Percentiles rank a stretch among this genome's conserved stretches.
Conservation (phyloP, 2,888 invertebrate species). For the Prosopocoilus inquinatus region DNA sequence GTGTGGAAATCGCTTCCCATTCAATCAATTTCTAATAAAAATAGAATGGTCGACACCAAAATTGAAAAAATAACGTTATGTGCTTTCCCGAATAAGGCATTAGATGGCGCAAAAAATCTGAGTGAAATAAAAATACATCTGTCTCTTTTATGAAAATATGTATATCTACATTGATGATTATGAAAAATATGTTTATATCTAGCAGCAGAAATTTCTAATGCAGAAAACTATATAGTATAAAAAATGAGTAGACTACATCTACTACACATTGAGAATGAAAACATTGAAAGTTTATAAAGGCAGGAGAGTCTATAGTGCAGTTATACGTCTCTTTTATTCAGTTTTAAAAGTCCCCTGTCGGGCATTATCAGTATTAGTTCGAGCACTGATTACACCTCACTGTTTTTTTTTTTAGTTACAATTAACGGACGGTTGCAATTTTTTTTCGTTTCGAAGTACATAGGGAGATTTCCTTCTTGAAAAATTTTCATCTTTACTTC, state of each 20-base stretch:
- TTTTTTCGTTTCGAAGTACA: conserved; percentile 24
- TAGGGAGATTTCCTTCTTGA: neutral
- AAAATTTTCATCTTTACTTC: neutral
- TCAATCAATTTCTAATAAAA: conserved; percentile 24
- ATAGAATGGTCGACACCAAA: conserved; percentile 29
- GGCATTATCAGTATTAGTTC: conserved; percentile 4
- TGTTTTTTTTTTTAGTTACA: conserved; percentile 9
- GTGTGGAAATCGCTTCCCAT: neutral
- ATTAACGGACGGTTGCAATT: conserved; percentile 45
- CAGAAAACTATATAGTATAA: conserved; percentile 43
- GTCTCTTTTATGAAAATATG: conserved; percentile 43
- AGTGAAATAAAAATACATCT: conserved; percentile 47
- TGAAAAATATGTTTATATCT: conserved; percentile 47
- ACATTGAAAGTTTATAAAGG: conserved; percentile 44
- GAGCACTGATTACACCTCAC: conserved; percentile 15
- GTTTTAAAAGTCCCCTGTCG: conserved; percentile 6
- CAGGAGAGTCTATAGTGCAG: conserved; percentile 45
- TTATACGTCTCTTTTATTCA: conserved; percentile 36
- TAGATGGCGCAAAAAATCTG: conserved; percentile 38
- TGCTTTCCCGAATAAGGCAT: conserved; percentile 44
- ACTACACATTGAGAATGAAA: conserved; percentile 48
- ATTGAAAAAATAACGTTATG: conserved; percentile 25
- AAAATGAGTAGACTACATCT: conserved; percentile 47
- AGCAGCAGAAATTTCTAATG: conserved; percentile 39
- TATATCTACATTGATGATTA: conserved; percentile 44